A percentile compares a stretch with the other conserved stretches of the same genome.
Conservation (phyloP, 2,888 invertebrate genomes). For the Cyclophora punctaria region DNA sequence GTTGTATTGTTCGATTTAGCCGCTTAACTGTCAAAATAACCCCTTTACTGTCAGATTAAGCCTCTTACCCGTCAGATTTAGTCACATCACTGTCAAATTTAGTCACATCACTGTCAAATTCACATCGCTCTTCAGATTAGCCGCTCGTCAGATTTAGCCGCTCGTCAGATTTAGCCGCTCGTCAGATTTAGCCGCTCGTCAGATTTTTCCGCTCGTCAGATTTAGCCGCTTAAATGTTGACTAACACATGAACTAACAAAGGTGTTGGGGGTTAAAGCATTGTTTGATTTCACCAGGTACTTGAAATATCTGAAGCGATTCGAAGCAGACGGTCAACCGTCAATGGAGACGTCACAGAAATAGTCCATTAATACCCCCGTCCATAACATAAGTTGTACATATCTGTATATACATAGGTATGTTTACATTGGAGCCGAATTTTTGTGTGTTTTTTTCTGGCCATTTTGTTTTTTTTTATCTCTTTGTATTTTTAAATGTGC, state of each 20-base stretch:
- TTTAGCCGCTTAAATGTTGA: too few species aligned
- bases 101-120: too few species aligned
- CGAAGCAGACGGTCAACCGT: constrained; percentile 57
- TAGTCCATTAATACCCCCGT: constrained; percentile 33
- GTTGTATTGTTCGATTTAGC: too few species aligned
- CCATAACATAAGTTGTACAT: constrained; percentile 46
- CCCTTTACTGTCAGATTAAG: too few species aligned
- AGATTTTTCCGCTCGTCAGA: too few species aligned
- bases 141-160: too few species aligned
- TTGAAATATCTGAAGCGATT: constrained; percentile 47
- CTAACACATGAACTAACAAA: constrained; percentile 12
- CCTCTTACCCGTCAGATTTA: too few species aligned
- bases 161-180: too few species aligned
- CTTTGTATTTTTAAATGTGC: background rate
- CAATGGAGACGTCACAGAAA: constrained; percentile 47
- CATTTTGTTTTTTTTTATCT: background rate
- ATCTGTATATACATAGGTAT: constrained; percentile 62
- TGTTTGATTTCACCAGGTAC: constrained; percentile 50
- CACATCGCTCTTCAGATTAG: too few species aligned
- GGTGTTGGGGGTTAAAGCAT: constrained; percentile 33
- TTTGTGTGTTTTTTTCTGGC: background rate
- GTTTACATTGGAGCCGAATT: constrained; percentile 55
- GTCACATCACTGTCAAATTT: too few species aligned
- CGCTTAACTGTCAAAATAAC: too few species aligned
- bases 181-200: too few species aligned